Evolutionary conservation across 2,113 vertebrate genomes (phyloP).

Genomic region (Callipepla californica): DNA sequence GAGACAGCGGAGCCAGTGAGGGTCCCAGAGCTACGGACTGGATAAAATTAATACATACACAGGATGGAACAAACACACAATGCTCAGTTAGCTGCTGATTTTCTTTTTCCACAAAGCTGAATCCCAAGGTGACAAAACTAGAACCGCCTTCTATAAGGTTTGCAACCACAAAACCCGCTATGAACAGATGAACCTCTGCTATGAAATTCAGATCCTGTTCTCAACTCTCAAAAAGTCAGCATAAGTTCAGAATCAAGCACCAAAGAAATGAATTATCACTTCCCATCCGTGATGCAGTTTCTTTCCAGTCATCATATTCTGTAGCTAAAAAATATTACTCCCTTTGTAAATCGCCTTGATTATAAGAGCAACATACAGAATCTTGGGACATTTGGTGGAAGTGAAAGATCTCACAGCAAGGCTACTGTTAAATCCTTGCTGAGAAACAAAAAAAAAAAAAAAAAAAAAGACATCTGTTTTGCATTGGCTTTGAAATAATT

Average conservation of each 20-base stretch:
- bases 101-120: background rate
- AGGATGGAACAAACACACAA: background rate
- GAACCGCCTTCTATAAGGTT: background rate
- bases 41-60: background rate
- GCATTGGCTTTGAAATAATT: constrained; percentile 18
- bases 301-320: background rate
- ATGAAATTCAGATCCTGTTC: background rate
- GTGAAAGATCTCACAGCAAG: constrained; percentile 7
- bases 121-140: background rate
- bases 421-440: constrained; percentile 7
- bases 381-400: background rate
- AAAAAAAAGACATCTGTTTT: background rate
- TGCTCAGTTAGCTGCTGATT: background rate
- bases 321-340: background rate
- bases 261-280: background rate
- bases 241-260: background rate
- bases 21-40: background rate
- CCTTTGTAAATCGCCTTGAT: background rate
- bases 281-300: background rate
- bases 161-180: background rate
- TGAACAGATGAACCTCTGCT: background rate
- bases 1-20: background rate
- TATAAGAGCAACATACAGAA: background rate
- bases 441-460: constrained; percentile 1
- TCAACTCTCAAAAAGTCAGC: background rate